Conservation (phyloP, 2,888 invertebrate species). For the Cephus pygmeus region DNA sequence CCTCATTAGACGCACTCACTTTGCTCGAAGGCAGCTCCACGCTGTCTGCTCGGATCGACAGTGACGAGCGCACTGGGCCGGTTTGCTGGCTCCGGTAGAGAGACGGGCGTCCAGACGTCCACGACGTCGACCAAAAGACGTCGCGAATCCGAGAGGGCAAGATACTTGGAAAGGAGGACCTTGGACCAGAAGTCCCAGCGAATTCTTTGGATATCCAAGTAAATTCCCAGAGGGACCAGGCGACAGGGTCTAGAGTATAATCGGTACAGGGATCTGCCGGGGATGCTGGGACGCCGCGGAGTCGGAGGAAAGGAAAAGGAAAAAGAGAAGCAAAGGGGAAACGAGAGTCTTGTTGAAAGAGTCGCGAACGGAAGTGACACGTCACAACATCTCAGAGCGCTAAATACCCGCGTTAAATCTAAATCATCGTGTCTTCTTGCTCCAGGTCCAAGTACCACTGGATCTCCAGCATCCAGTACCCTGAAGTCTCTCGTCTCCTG, state of each 20-base stretch:
- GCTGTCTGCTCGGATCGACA: slow-evolving; percentile 66
- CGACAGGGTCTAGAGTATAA: too few relatives aligned
- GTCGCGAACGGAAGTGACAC: slow-evolving; percentile 34
- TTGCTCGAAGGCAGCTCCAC: slow-evolving; percentile 64
- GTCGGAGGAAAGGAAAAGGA: not conserved
- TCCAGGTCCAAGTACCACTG: slow-evolving; percentile 17
- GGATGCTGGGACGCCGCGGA: too few relatives aligned
- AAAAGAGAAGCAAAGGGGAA: not conserved
- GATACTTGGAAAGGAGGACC: slow-evolving; percentile 11
- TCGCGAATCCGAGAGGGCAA: slow-evolving; percentile 3
- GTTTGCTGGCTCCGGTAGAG: slow-evolving; percentile 1
- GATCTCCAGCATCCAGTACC: too few relatives aligned
- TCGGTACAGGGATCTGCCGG: too few relatives aligned
- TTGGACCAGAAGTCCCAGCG: slow-evolving; percentile 26
- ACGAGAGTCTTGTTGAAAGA: not conserved
- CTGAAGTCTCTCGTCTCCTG: too few relatives aligned
- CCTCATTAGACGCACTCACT: slow-evolving; percentile 66
- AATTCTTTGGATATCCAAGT: slow-evolving; percentile 52
- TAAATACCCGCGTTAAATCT: slow-evolving; percentile 39
- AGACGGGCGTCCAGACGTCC: not conserved
- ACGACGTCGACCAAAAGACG: slow-evolving; percentile 1
- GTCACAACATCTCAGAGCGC: slow-evolving; percentile 33
- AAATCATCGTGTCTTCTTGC: slow-evolving; percentile 39
- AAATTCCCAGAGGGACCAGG: too few relatives aligned
- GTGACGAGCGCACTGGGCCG: slow-evolving; percentile 55